Conservation (phyloP, 1,140 invertebrate species). For the Zeugodacus cucurbitae region DNA sequence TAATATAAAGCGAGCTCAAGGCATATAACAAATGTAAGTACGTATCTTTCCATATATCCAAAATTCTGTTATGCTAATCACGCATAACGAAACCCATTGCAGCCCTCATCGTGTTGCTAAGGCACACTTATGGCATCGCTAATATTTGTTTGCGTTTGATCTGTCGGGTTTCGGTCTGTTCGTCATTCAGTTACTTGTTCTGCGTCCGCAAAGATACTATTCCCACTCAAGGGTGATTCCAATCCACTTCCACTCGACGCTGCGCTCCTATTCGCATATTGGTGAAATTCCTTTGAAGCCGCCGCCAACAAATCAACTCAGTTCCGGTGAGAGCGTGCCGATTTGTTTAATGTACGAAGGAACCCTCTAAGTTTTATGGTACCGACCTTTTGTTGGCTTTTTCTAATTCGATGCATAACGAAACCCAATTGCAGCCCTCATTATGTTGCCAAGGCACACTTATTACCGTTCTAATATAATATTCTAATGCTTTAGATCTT, state of each 20-base stretch:
- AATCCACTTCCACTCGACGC: background rate
- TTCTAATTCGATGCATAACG: background rate
- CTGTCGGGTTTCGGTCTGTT: background rate
- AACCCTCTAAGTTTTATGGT: no score
- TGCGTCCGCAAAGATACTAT: no score
- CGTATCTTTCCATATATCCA: background rate
- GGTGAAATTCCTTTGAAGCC: constrained; percentile 14
- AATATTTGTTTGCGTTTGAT: background rate
- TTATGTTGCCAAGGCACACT: background rate
- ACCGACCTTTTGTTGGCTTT: no score
- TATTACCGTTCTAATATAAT: background rate
- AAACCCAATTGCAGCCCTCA: background rate
- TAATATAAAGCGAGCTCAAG: background rate
- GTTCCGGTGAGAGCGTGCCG: no score
- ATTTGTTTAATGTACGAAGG: no score
- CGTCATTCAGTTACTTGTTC: background rate
- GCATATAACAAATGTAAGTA: background rate
- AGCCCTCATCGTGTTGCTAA: background rate
- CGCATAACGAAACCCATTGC: background rate
- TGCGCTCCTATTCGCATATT: constrained; percentile 12
- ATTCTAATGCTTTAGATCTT: background rate
- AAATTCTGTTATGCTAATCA: background rate
- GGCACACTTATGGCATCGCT: background rate
- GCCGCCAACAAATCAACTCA: background rate
- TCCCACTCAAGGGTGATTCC: background rate